phyloP scores from a whole-genome alignment of 2,888 invertebrate genomes.

The Drosophila falleni region DNA sequence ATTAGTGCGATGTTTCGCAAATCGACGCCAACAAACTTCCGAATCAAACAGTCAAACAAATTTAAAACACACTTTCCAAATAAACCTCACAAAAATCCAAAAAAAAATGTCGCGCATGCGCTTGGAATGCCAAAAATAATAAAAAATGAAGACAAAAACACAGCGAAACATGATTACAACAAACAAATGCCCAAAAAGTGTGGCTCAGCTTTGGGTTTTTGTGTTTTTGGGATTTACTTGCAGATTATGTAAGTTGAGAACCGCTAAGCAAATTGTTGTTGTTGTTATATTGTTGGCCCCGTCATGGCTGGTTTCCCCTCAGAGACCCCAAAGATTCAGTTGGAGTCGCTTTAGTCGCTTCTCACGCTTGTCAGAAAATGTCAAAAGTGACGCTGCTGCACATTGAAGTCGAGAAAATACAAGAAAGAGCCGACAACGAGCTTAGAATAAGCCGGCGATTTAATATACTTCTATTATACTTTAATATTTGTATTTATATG shows the following conservation, averaged over 20 bases:
- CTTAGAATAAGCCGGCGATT: slow-evolving; percentile 3
- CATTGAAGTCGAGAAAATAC: slow-evolving; percentile 41
- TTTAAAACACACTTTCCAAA: slow-evolving; percentile 60
- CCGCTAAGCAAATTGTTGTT: slow-evolving; percentile 67
- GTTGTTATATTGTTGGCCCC: no score
- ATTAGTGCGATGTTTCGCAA: slow-evolving; percentile 79
- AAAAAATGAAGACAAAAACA: slow-evolving; percentile 11
- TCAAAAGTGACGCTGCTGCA: slow-evolving; percentile 73
- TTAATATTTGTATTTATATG: no score
- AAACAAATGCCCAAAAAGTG: slow-evolving; percentile 45
- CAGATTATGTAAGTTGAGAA: slow-evolving; percentile 62
- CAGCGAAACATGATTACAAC: slow-evolving; percentile 35
- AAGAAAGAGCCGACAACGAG: slow-evolving; percentile 7
- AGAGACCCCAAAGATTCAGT: slow-evolving; percentile 12
- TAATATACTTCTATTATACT: neutral
- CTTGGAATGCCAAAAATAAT: slow-evolving; percentile 62
- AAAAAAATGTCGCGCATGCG: slow-evolving; percentile 71
- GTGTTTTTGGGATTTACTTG: slow-evolving; percentile 22
- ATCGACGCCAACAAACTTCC: slow-evolving; percentile 72
- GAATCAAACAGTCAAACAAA: slow-evolving; percentile 55
- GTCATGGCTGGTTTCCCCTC: slow-evolving; percentile 41
- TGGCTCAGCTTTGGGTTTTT: slow-evolving; percentile 7
- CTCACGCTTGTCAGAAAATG: slow-evolving; percentile 82
- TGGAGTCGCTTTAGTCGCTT: slow-evolving; percentile 45
- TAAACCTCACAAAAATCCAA: slow-evolving; percentile 31